Conservation (phyloP, 2,113 vertebrate species). For the Entelurus aequoreus region DNA sequence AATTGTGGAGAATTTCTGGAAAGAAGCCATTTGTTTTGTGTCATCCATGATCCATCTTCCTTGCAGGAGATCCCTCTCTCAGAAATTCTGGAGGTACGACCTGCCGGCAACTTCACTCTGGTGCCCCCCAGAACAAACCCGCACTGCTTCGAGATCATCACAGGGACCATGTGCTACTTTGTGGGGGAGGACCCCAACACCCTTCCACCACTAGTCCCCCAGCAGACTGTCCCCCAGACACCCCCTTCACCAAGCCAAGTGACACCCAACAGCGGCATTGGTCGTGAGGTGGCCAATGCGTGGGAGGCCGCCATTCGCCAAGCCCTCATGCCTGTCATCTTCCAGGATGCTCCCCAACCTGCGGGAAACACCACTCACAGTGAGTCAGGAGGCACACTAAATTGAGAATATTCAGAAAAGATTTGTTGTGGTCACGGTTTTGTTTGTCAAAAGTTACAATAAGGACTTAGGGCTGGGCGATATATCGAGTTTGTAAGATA, state of each 20-base stretch:
- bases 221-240: conserved; percentile 34
- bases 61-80: conserved; percentile 84
- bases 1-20: background rate
- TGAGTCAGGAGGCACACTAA: conserved; percentile 45
- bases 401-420: background rate
- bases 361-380: conserved; percentile 75
- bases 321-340: conserved; percentile 85
- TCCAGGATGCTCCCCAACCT: conserved; percentile 76
- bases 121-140: conserved; percentile 76
- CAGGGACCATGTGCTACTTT: conserved; percentile 80
- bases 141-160: conserved; percentile 85
- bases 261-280: conserved; percentile 73
- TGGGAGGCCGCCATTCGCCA: conserved; percentile 85
- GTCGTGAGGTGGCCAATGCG: conserved; percentile 74
- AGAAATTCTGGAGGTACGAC: conserved; percentile 78
- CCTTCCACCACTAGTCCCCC: conserved; percentile 20
- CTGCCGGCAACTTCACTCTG: conserved; percentile 73
- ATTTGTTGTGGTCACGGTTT: background rate
- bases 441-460: too few species aligned
- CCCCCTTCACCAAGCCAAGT: conserved; percentile 63
- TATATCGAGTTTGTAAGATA: too few species aligned
- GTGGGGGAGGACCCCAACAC: conserved; percentile 79
- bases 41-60: background rate
- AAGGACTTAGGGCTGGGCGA: too few species aligned
- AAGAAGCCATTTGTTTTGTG: background rate